Percentiles rank a stretch among this genome's conserved stretches.
These are phyloP conservation scores for Reticulitermes lucifugus DNA, from an alignment of 2,888 invertebrate species.

Conservation along the genomic window DNA sequence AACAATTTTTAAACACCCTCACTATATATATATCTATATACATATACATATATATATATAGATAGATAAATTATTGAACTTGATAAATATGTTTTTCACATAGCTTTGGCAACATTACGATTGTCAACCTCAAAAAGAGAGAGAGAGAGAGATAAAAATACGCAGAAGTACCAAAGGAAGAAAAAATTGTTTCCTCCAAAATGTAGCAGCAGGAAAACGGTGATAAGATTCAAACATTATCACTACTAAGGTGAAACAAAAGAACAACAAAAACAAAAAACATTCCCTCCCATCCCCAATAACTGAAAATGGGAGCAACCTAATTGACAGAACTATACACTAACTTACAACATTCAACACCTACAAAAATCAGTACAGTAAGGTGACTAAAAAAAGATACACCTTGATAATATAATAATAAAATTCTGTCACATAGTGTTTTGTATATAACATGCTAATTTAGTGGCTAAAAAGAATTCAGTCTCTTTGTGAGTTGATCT, in stretches of 20 bases:
- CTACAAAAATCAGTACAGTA: constrained; percentile 55
- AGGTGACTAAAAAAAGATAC: constrained; percentile 53
- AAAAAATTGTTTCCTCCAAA: constrained; percentile 48
- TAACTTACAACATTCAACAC: constrained; percentile 53
- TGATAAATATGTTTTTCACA: constrained; percentile 52
- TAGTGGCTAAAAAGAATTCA: constrained; percentile 53
- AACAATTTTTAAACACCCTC: constrained; percentile 51
- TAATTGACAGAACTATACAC: constrained; percentile 41
- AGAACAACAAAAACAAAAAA: constrained; percentile 43
- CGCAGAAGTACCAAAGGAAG: constrained; percentile 51
- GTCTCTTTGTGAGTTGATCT: constrained; percentile 54
- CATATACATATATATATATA: constrained; percentile 11
- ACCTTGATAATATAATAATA: constrained; percentile 52
- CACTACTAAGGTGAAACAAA: constrained; percentile 28
- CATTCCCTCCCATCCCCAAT: constrained; percentile 23
- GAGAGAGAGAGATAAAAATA: constrained; percentile 52
- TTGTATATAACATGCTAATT: constrained; percentile 51
- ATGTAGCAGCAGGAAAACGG: constrained; percentile 37
- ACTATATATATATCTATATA: constrained; percentile 43
- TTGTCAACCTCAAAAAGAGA: constrained; percentile 55
- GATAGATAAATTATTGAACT: constrained; percentile 48
- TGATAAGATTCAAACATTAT: constrained; percentile 35
- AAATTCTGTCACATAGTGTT: constrained; percentile 50
- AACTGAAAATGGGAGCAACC: constrained; percentile 39
- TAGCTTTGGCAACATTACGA: constrained; percentile 55